Base-by-base conservation (phyloP, 2,888 invertebrate genomes). In the Thyatira batis region DNA sequence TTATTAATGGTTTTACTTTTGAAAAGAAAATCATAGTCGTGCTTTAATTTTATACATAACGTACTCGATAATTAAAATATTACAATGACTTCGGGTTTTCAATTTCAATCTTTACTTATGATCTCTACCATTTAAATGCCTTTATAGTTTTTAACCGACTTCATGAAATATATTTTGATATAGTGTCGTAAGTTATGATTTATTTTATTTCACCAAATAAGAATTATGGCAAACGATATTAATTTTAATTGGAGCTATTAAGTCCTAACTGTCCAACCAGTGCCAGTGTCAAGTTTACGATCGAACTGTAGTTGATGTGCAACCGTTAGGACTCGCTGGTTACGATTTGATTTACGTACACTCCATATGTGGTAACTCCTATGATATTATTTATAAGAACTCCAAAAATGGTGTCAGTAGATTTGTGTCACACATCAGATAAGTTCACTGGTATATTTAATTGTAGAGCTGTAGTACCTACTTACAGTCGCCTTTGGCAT, bases 261-360 rank as follows among this genome's bases (percentile, higher is more conserved):
- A 33, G 13, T 39, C 17, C 39, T 17, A 39, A 39, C 39, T 39
- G 39, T 17, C 39, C 39, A 17, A 57, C 55, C 57, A 54, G 49
- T 53, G 58, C 55, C 57, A 54, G 49, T 53, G 46, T 46, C 53
- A 65, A 61, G 56, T 69, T 67, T 61, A 60, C 49, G 51, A 58
- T 51, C 54, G 51, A 56, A 49, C 39, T 43, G 48, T 48, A 48
- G 52, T 54, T 23, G 49, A 43, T 39, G 39, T 13, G 13, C 13
- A 39, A 39, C 39, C 39, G 39, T 39, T 39, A 39, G 39, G 39
- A 39, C 39, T 39, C 39, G 39, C 17, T 17, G 8, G 39, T 39
- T 8, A 39, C 39, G 17, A 39, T 39, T 39, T 39, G 39, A 39
- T 39, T 39, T 39, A 39, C 39, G 39, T 39, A 5, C 39, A 39